These are phyloP conservation scores for Romanomermis culicivorax DNA, from an alignment of 2,888 invertebrate species.

Conservation along the genomic window DNA sequence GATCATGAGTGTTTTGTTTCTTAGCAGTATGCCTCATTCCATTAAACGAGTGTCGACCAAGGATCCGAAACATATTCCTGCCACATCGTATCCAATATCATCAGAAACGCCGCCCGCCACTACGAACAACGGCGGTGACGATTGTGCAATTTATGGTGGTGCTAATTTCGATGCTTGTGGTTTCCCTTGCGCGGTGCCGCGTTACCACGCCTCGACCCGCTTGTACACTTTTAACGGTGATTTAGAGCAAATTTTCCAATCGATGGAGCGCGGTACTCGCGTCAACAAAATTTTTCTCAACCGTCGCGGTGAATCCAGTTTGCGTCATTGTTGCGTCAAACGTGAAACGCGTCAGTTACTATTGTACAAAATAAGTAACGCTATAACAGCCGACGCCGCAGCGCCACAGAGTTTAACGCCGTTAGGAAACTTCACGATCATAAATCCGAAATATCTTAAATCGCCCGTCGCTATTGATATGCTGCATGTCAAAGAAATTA, in stretches of 20 bases:
- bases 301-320: constrained; percentile 19
- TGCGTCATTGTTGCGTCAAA: constrained; percentile 18
- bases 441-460: background rate
- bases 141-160: too few relatives aligned
- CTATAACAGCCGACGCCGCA: background rate
- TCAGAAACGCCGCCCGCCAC: too few relatives aligned
- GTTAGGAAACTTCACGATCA: too few relatives aligned
- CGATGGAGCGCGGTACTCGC: constrained; percentile 4
- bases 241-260: background rate
- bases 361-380: background rate
- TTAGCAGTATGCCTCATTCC: too few relatives aligned
- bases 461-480: constrained; percentile 6
- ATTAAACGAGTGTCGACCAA: too few relatives aligned
- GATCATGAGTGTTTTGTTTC: too few relatives aligned
- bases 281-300: background rate
- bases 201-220: too few relatives aligned
- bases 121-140: too few relatives aligned
- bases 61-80: too few relatives aligned
- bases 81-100: too few relatives aligned
- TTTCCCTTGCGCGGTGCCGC: too few relatives aligned
- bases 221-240: background rate
- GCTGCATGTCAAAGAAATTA: constrained; percentile 14
- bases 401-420: background rate
- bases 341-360: constrained; percentile 14
- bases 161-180: too few relatives aligned